phyloP scores from a whole-genome alignment of 2,888 invertebrate species.

The Pseudolycoriella hygida region DNA sequence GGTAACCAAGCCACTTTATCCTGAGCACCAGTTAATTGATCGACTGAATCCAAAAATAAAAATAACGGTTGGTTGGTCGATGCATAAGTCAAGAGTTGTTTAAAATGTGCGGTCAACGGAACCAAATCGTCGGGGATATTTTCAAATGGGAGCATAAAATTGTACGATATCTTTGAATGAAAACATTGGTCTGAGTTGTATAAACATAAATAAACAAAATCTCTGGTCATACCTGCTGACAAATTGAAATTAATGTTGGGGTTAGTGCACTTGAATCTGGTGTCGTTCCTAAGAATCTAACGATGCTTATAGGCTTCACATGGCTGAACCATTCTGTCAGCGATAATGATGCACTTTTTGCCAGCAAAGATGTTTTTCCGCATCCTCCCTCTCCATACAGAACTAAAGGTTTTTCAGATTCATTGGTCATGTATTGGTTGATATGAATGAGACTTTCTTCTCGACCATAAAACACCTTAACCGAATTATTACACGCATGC shows the following conservation, averaged over 20 bases:
- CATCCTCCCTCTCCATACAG: slow-evolving; percentile 80
- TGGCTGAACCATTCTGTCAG: slow-evolving; percentile 54
- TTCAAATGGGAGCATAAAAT: slow-evolving; percentile 78
- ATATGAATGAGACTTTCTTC: slow-evolving; percentile 70
- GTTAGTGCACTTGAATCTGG: slow-evolving; percentile 92
- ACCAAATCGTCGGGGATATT: slow-evolving; percentile 92
- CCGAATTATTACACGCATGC: slow-evolving; percentile 88
- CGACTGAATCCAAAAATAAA: slow-evolving; percentile 88
- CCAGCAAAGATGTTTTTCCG: slow-evolving; percentile 89
- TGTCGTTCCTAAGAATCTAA: slow-evolving; percentile 89
- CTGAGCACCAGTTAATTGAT: slow-evolving; percentile 87
- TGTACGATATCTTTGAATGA: slow-evolving; percentile 63
- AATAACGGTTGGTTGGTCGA: slow-evolving; percentile 69
- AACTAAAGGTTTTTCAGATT: slow-evolving; percentile 74
- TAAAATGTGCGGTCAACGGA: slow-evolving; percentile 89
- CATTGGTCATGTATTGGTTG: slow-evolving; percentile 64
- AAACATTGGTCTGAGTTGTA: too few relatives aligned
- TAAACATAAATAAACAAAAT: too few relatives aligned
- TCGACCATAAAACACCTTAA: slow-evolving; percentile 84
- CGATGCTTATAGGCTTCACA: slow-evolving; percentile 66
- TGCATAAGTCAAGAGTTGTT: slow-evolving; percentile 74
- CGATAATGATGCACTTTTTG: slow-evolving; percentile 76
- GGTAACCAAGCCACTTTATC: slow-evolving; percentile 95
- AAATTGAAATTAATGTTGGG: slow-evolving; percentile 86
- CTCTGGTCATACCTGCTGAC: slow-evolving; percentile 59